Conservation (phyloP, 2,888 invertebrate genomes). For the Diaprepes abbreviatus region DNA sequence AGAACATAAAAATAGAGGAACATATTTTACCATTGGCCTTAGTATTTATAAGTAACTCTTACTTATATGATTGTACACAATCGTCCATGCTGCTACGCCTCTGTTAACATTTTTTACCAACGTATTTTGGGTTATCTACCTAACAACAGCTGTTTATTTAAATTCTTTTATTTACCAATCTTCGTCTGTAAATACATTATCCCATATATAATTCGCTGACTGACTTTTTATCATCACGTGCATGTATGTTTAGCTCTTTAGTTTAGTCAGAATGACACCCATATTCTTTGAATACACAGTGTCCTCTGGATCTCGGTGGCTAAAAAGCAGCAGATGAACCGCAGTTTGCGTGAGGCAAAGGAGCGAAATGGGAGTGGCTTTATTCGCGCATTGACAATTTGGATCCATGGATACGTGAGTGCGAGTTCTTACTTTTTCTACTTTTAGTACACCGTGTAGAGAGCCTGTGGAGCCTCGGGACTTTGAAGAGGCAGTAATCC, state of each 20-base stretch:
- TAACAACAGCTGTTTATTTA: conserved; percentile 9
- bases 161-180: conserved; percentile 11
- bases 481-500: conserved; percentile 25
- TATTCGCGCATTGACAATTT: conserved; percentile 53
- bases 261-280: conserved; percentile 32
- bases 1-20: no score
- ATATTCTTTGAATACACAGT: conserved; percentile 38
- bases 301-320: conserved; percentile 31
- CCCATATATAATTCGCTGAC: conserved; percentile 9
- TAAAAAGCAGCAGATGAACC: conserved; percentile 18
- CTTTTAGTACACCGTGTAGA: conserved; percentile 48
- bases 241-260: conserved; percentile 40
- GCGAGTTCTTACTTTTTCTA: conserved; percentile 38
- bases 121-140: conserved; percentile 14
- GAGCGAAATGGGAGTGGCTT: conserved; percentile 60
- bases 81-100: not conserved
- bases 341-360: conserved; percentile 40
- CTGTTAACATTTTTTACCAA: not conserved
- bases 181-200: conserved; percentile 17
- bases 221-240: conserved; percentile 43
- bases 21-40: no score
- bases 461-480: conserved; percentile 34
- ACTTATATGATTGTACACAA: no score
- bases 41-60: no score
- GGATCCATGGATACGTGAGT: conserved; percentile 46